A percentile compares a stretch with the other conserved stretches of the same genome.
Conservation (phyloP, 2,888 invertebrate genomes). For the Spisula solida region DNA sequence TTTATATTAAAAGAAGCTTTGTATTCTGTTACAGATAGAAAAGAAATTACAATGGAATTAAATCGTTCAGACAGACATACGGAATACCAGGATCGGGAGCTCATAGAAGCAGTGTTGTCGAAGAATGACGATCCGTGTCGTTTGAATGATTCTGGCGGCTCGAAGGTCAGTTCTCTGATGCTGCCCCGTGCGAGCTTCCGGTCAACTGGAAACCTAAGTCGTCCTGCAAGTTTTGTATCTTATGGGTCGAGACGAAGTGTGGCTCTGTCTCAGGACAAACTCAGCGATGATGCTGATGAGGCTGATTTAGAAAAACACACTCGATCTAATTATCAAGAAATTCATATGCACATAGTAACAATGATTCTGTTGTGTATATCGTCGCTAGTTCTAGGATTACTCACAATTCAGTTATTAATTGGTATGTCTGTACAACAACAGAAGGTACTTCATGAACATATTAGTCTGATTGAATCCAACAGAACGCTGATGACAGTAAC, state of each 20-base stretch:
- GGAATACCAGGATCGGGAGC: slow-evolving; percentile 79
- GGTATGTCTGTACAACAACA: slow-evolving; percentile 91
- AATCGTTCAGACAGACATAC: slow-evolving; percentile 74
- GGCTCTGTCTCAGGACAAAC: slow-evolving; percentile 68
- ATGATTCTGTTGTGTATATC: slow-evolving; percentile 95
- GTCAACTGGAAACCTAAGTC: slow-evolving; percentile 75
- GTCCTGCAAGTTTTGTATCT: slow-evolving; percentile 74
- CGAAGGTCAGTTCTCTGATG: slow-evolving; percentile 65
- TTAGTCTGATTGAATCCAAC: slow-evolving; percentile 65
- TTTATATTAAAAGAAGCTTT: not conserved
- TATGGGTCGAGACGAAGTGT: slow-evolving; percentile 62
- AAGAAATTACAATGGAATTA: slow-evolving; percentile 56
- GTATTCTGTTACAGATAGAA: not conserved
- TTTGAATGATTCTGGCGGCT: slow-evolving; percentile 73
- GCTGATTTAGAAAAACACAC: slow-evolving; percentile 31
- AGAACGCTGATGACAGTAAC: slow-evolving; percentile 91
- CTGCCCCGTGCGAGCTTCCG: slow-evolving; percentile 61
- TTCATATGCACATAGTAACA: slow-evolving; percentile 88
- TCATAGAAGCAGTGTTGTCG: slow-evolving; percentile 82
- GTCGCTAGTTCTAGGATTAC: slow-evolving; percentile 93
- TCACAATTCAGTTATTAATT: slow-evolving; percentile 92
- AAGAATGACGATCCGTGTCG: slow-evolving; percentile 73
- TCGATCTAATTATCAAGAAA: slow-evolving; percentile 37
- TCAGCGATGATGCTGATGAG: slow-evolving; percentile 50
- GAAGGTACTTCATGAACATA: slow-evolving; percentile 15